Percentiles rank a stretch among this genome's conserved stretches.
These are phyloP conservation scores for Microctenopoma steveboyesi DNA, from an alignment of 2,797 vertebrate genomes.

Conservation along the genomic window DNA sequence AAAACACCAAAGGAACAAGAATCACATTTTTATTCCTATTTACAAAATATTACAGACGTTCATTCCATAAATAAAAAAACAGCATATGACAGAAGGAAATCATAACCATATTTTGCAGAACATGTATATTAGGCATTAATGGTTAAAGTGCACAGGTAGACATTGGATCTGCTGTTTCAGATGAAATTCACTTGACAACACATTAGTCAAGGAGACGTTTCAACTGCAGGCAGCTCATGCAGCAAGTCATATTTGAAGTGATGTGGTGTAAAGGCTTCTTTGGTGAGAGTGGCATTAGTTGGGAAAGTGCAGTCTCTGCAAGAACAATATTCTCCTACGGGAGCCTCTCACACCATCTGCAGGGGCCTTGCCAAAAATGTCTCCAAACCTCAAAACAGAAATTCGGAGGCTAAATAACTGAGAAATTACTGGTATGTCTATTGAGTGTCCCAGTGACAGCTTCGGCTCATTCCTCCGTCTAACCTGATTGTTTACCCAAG, in stretches of 20 bases:
- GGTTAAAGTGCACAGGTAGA: conserved; percentile 80
- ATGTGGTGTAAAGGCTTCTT: conserved; percentile 59
- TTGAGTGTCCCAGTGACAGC: conserved; percentile 51
- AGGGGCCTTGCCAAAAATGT: conserved; percentile 15
- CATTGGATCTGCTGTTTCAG: conserved; percentile 67
- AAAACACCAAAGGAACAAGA: conserved; percentile 56
- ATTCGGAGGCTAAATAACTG: conserved; percentile 9
- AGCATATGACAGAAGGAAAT: conserved; percentile 61
- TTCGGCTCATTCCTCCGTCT: conserved; percentile 64
- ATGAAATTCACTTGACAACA: conserved; percentile 51
- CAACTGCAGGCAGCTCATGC: conserved; percentile 63
- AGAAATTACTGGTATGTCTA: conserved; percentile 51
- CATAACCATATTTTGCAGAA: conserved; percentile 47
- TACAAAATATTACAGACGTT: conserved; percentile 73
- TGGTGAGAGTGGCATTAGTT: conserved; percentile 51
- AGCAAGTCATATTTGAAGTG: conserved; percentile 41
- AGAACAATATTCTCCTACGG: conserved; percentile 33
- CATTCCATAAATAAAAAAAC: conserved; percentile 54
- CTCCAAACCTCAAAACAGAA: conserved; percentile 21
- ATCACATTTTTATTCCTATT: conserved; percentile 72
- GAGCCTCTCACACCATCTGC: conserved; percentile 47
- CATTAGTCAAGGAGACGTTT: conserved; percentile 39
- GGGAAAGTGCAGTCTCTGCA: conserved; percentile 28
- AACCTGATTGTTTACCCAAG: conserved; percentile 64
- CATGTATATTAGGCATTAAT: conserved; percentile 70